These are phyloP conservation scores for Rhizomys pruinosus DNA, from an alignment of 2,113 vertebrate genomes.

Conservation along the genomic window DNA sequence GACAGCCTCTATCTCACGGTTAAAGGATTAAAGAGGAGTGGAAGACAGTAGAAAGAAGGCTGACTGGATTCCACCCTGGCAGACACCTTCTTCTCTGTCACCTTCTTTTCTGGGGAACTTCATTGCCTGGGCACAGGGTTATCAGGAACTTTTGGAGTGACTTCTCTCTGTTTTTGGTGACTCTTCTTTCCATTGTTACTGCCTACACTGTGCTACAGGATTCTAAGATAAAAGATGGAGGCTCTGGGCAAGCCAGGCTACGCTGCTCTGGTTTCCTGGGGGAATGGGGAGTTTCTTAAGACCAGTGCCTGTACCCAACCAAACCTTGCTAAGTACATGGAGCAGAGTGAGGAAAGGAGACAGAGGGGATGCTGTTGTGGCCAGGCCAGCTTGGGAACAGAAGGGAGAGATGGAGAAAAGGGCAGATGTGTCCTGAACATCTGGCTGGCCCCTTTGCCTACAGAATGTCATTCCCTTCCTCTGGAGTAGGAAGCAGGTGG, in stretches of 20 bases:
- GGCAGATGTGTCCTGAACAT: background rate
- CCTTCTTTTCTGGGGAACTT: background rate
- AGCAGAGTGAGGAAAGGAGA: background rate
- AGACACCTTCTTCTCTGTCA: background rate
- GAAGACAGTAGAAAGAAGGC: background rate
- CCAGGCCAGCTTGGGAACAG: background rate
- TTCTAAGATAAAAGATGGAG: background rate
- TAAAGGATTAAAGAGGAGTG: background rate
- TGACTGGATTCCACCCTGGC: background rate
- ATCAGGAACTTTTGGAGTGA: background rate
- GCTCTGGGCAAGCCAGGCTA: background rate
- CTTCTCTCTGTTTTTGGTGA: background rate
- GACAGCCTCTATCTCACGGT: background rate
- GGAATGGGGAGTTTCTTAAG: background rate
- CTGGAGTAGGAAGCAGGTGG: accelerated
- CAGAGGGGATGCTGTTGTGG: background rate
- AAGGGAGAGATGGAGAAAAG: background rate
- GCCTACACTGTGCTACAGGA: background rate
- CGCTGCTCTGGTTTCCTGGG: background rate
- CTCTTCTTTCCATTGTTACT: background rate
- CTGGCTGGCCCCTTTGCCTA: background rate
- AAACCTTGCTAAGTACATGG: background rate
- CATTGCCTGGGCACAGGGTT: background rate
- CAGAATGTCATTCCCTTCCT: background rate
- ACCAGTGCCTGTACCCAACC: background rate